A percentile compares a stretch with the other conserved stretches of the same genome.
These are phyloP conservation scores for Acanthurus tractus DNA, from an alignment of 2,797 vertebrate species.

Conservation along the genomic window DNA sequence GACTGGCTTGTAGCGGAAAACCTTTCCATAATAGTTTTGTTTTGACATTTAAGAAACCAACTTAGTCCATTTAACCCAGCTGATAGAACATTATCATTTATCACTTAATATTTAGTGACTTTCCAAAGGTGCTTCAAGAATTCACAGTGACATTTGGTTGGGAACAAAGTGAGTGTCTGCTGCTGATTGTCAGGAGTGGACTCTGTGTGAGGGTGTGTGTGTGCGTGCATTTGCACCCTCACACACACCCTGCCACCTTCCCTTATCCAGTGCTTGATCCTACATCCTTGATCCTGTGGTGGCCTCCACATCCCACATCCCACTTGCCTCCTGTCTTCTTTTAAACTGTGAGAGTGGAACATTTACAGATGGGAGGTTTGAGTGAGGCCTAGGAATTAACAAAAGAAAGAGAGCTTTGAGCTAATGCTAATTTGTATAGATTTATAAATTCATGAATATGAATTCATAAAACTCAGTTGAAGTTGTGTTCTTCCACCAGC, in stretches of 20 bases:
- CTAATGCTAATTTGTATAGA: too few species aligned
- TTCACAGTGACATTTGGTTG: slow-evolving; percentile 41
- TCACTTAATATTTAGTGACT: slow-evolving; percentile 37
- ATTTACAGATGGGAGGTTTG: not conserved
- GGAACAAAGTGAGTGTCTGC: slow-evolving; percentile 26
- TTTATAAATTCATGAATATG: too few species aligned
- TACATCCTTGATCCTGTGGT: slow-evolving; percentile 46
- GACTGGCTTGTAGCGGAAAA: not conserved
- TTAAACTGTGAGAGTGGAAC: slow-evolving; percentile 39
- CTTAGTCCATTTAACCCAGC: slow-evolving; percentile 31
- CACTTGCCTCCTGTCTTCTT: slow-evolving; percentile 52
- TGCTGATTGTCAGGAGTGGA: slow-evolving; percentile 6
- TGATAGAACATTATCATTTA: slow-evolving; percentile 38
- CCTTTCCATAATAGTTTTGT: slow-evolving; percentile 23
- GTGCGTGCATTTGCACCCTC: slow-evolving; percentile 60
- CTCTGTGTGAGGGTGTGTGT: not conserved
- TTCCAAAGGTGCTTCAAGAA: slow-evolving; percentile 38
- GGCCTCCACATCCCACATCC: slow-evolving; percentile 57
- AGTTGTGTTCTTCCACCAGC: too few species aligned
- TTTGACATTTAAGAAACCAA: slow-evolving; percentile 48
- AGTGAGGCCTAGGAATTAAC: not conserved
- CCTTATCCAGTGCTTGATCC: slow-evolving; percentile 63
- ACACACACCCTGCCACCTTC: slow-evolving; percentile 68
- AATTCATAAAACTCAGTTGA: too few species aligned
- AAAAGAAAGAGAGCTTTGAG: not conserved